Evolutionary conservation across 2,113 vertebrate species (phyloP).

Genomic region (Theristicus caerulescens): DNA sequence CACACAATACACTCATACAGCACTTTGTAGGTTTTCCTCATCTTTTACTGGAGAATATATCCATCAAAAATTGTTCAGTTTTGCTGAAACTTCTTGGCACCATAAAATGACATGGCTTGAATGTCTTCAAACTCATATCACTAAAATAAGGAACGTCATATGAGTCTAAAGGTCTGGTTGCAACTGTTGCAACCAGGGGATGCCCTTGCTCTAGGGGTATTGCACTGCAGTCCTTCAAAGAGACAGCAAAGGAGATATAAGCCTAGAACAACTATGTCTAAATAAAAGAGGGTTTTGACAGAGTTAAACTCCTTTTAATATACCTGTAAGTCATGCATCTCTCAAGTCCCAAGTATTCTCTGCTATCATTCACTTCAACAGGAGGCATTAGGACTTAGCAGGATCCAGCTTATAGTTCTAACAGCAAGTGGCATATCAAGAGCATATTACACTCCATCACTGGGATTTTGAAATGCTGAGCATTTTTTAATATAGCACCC

Average conservation of each 20-base stretch:
- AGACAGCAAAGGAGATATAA: background rate
- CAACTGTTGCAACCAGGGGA: background rate
- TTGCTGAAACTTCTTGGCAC: background rate
- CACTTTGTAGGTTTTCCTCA: background rate
- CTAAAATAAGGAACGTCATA: background rate
- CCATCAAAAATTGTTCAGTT: background rate
- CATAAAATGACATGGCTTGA: background rate
- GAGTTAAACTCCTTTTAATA: constrained; percentile 1
- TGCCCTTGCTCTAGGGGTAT: background rate
- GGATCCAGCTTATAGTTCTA: constrained; percentile 46
- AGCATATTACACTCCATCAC: constrained; percentile 52
- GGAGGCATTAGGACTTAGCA: constrained; percentile 34
- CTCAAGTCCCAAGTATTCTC: background rate
- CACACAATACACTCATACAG: background rate
- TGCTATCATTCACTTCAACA: constrained; percentile 41
- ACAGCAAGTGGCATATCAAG: constrained; percentile 47
- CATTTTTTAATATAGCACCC: constrained; percentile 66
- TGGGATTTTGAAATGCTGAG: constrained; percentile 51
- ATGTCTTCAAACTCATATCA: background rate
- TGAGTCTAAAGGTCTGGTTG: background rate
- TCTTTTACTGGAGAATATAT: background rate
- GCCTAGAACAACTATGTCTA: background rate
- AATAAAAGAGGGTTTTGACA: background rate
- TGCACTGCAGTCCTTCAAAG: background rate
- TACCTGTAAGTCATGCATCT: constrained; percentile 7